phyloP scores from a whole-genome alignment of 2,888 invertebrate species.

The Caenorhabditis sp. region DNA sequence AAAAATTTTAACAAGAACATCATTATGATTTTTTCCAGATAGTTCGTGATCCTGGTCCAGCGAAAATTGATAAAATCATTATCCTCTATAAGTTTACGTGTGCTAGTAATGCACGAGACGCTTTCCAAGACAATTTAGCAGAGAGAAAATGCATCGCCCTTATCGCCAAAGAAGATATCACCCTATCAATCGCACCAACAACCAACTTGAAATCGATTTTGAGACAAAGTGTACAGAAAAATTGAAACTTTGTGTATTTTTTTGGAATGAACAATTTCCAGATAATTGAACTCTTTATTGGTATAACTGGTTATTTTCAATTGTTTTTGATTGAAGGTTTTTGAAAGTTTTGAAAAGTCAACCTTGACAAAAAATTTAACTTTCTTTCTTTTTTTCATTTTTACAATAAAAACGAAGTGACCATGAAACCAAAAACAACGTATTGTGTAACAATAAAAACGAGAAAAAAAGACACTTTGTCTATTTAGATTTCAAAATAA shows the following conservation, averaged over 20 bases:
- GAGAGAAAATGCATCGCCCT: conserved; percentile 57
- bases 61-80: conserved; percentile 61
- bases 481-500: not conserved
- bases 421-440: not conserved
- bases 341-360: not conserved
- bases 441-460: not conserved
- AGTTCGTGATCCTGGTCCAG: conserved; percentile 62
- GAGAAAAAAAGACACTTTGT: not conserved
- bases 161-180: conserved; percentile 55
- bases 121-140: conserved; percentile 29
- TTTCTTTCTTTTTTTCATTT: not conserved
- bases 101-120: conserved; percentile 53
- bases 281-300: not conserved
- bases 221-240: conserved; percentile 26
- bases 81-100: conserved; percentile 56
- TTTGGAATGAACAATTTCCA: conserved; percentile 22
- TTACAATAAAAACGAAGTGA: not conserved
- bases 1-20: not conserved
- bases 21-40: conserved; percentile 39
- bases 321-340: too few relatives aligned
- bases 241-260: not conserved
- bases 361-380: not conserved
- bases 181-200: conserved; percentile 42
- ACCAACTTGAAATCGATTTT: conserved; percentile 51
- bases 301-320: too few relatives aligned